These are phyloP conservation scores for Oscheius sp. DNA, from an alignment of 1,140 invertebrate genomes.

Conservation along the genomic window DNA sequence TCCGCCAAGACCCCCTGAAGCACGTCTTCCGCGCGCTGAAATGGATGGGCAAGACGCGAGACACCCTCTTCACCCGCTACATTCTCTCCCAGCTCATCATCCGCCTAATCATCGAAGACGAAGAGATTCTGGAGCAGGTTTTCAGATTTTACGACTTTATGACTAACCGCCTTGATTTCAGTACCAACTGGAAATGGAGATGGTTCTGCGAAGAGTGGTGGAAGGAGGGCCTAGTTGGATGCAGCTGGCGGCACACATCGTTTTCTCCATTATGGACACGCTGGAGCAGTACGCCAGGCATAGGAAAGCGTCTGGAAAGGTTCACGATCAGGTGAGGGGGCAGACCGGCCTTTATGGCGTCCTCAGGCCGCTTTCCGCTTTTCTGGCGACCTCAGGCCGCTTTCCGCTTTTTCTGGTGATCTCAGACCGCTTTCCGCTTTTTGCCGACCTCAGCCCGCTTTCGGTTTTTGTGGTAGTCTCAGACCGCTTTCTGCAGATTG, in stretches of 20 bases:
- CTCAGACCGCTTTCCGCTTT: too few relatives aligned
- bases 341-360: not conserved
- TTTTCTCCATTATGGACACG: conserved; percentile 43
- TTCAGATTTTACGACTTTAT: too few relatives aligned
- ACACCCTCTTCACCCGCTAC: conserved; percentile 14
- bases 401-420: not conserved
- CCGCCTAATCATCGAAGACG: conserved; percentile 18
- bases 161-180: conserved; percentile 26
- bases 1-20: not conserved
- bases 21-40: conserved; percentile 21
- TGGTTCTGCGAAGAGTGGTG: conserved; percentile 19
- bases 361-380: too few relatives aligned
- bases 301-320: not conserved
- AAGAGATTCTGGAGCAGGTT: not conserved
- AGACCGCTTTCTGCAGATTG: too few relatives aligned
- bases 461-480: too few relatives aligned
- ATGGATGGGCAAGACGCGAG: conserved; percentile 24
- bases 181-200: conserved; percentile 26
- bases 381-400: too few relatives aligned
- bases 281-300: conserved; percentile 51
- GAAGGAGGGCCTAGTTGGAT: conserved; percentile 31
- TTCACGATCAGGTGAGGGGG: not conserved
- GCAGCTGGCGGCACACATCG: conserved; percentile 37
- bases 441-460: too few relatives aligned
- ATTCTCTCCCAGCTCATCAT: conserved; percentile 26